Base-by-base conservation (phyloP, 2,113 vertebrate genomes). In the Pangasianodon hypophthalmus region DNA sequence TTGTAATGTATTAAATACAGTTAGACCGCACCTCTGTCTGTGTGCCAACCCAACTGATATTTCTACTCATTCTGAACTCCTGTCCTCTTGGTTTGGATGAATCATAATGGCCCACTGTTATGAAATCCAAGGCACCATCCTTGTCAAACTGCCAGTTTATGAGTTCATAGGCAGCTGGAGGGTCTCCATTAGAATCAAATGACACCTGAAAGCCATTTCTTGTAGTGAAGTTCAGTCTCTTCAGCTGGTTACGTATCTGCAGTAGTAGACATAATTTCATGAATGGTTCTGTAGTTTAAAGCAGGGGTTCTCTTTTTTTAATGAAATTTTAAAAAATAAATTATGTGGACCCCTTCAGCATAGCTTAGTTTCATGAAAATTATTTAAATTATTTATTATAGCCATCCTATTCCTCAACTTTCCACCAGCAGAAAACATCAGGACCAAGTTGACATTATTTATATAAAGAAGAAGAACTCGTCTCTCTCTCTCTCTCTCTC, bases 131-230 rank as follows among this genome's bases (percentile, higher is more conserved):
- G 4, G 37, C 41, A 1, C 95, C 94, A 58, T 54, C 87, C 13
- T 90, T 26, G 41, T 3, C 84, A 84, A 73, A 89, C 50, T 95
- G 94, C 95, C 95, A 96, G 93, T 95, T 96, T 18, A 95, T 92
- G 67, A 95, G 85, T 60, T 95, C 95, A 37, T 95, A 96, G 29
- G 1, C 77, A 44, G 95, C 94, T 83, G 92, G 89, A 75, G 95
- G 95, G 64, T 96, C 95, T 0, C 95, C 95, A 1, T 94, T 95
- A 19, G 87, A 85, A 92, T 96, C 93, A 84, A 96, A 96, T 7
- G 92, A 94, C 24, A 96, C 92, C 16, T 86, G 85, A 60, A 94
- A 93, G 50, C 94, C 94, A 84, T 95, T 95, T 9, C 11, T 88
- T 50, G 71, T 89, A 2, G 93, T 91, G 92, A 96, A 94, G 86